Base-by-base conservation (phyloP, 1,140 invertebrate species). In the Drosophila oshimai region DNA sequence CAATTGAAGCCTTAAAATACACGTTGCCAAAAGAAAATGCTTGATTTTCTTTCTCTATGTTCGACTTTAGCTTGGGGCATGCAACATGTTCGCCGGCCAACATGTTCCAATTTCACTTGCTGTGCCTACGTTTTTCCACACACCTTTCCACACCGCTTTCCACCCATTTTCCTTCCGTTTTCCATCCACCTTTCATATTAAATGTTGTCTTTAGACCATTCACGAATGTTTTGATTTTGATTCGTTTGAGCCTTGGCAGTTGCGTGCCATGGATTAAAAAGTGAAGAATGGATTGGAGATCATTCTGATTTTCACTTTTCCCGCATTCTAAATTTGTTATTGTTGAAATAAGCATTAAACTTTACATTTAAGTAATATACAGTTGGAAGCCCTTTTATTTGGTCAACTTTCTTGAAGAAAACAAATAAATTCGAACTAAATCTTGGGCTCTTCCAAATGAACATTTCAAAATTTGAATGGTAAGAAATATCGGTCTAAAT, bases 301-400 rank as follows among this genome's bases (percentile, higher is more conserved):
- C 15, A 33, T 68, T n/a, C 57, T 61, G 58, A 72, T 72, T 80
- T 80, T 75, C 67, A 71, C 71, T 71, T 74, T 79, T 49, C 12
- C 20, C 53, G 13, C 13, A 6, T n/a, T n/a, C n/a, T n/a, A n/a
- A n/a, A n/a, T n/a, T n/a, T n/a, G n/a, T n/a, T n/a, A n/a, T n/a
- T n/a, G n/a, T n/a, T n/a, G n/a, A n/a, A n/a, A n/a, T n/a, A n/a
- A n/a, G n/a, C n/a, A n/a, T n/a, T n/a, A n/a, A n/a, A n/a, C n/a
- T n/a, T n/a, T n/a, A n/a, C n/a, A n/a, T n/a, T n/a, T n/a, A n/a
- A n/a, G n/a, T n/a, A n/a, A n/a, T n/a, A n/a, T n/a, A n/a, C n/a
- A n/a, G n/a, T n/a, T n/a, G n/a, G n/a, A n/a, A n/a, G n/a, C n/a
- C n/a, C n/a, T n/a, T n/a, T n/a, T n/a, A n/a, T n/a, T n/a, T n/a